phyloP scores from a whole-genome alignment of 2,888 invertebrate genomes.

The Microplitis deprimator region DNA sequence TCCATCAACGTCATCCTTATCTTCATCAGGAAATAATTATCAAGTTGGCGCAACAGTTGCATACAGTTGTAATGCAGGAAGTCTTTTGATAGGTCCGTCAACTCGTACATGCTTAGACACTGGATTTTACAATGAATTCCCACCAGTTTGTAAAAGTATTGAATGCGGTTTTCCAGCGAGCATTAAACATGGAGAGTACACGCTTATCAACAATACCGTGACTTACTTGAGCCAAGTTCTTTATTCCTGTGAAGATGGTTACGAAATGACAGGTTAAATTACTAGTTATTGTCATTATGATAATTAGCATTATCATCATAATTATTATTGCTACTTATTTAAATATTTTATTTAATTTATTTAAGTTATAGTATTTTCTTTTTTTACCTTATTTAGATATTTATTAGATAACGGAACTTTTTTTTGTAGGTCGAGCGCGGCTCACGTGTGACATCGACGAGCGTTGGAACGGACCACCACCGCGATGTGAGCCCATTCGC shows the following conservation, averaged over 20 bases:
- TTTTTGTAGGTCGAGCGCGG: constrained; percentile 76
- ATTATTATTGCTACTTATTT: background rate
- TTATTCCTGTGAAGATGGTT: constrained; percentile 87
- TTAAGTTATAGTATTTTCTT: background rate
- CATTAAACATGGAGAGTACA: constrained; percentile 86
- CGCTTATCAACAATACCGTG: constrained; percentile 86
- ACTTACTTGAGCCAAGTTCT: constrained; percentile 90
- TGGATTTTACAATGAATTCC: constrained; percentile 94
- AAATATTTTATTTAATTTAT: background rate
- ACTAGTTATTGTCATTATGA: constrained; percentile 5
- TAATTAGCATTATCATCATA: too few relatives aligned
- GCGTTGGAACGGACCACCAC: constrained; percentile 94
- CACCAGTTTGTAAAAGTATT: constrained; percentile 93
- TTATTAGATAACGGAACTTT: background rate
- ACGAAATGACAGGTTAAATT: constrained; percentile 80
- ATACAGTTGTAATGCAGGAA: constrained; percentile 89
- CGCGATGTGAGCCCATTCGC: constrained; percentile 79
- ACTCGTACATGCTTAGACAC: constrained; percentile 89
- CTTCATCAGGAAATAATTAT: constrained; percentile 79
- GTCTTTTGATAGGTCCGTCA: constrained; percentile 88
- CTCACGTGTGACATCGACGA: constrained; percentile 93
- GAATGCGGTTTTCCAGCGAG: constrained; percentile 92
- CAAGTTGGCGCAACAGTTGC: constrained; percentile 86
- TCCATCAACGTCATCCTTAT: constrained; percentile 55
- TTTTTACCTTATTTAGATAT: background rate